These are phyloP conservation scores for Cairina moschata DNA, from an alignment of 2,113 vertebrate genomes.

Conservation along the genomic window DNA sequence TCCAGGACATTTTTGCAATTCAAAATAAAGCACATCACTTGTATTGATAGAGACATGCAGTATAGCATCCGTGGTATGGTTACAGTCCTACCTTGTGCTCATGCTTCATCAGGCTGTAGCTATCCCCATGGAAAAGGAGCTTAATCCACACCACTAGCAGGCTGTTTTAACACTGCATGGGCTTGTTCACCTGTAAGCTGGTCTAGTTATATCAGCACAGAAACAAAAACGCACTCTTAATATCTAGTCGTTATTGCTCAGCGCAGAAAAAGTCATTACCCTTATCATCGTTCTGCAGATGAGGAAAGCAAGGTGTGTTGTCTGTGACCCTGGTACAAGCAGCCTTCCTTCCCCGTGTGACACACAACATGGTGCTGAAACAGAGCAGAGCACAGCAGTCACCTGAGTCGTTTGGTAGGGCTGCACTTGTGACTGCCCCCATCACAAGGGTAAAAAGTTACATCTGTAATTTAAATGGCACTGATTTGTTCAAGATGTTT, in stretches of 20 bases:
- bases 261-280: not conserved
- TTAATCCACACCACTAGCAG: not conserved
- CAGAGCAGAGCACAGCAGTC: accelerated
- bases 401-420: not conserved
- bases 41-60: accelerated
- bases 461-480: not conserved
- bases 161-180: not conserved
- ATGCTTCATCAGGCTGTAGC: not conserved
- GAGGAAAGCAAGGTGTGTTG: not conserved
- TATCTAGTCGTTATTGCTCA: not conserved
- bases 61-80: not conserved
- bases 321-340: not conserved
- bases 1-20: not conserved
- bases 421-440: not conserved
- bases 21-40: not conserved
- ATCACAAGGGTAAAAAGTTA: not conserved
- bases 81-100: not conserved
- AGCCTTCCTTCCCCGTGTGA: not conserved
- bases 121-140: not conserved
- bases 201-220: not conserved
- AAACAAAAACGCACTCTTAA: not conserved
- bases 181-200: not conserved
- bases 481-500: not conserved
- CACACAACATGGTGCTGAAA: not conserved
- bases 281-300: not conserved